Percentiles rank a stretch among this genome's conserved stretches.
These are phyloP conservation scores for Cerastis rubricosa DNA, from an alignment of 2,888 invertebrate species.

Conservation along the genomic window DNA sequence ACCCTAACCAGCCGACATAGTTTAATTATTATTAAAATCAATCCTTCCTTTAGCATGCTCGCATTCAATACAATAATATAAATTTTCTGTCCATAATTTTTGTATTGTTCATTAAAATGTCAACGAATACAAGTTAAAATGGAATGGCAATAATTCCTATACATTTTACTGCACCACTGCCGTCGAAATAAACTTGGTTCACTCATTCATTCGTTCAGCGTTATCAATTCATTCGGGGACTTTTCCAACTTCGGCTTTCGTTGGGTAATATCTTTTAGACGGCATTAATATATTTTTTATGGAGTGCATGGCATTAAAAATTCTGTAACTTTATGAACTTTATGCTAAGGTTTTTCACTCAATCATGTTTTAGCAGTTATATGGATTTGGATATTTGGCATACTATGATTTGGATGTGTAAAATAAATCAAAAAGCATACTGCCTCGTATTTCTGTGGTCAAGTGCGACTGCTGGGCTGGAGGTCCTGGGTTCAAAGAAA, in stretches of 20 bases:
- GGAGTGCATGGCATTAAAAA: constrained; percentile 5
- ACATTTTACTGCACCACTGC: constrained; percentile 32
- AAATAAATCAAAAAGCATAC: too few species aligned
- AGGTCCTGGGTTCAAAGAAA: background rate
- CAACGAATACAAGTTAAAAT: constrained; percentile 34
- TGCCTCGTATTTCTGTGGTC: too few species aligned
- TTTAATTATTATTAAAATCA: constrained; percentile 3
- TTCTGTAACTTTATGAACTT: background rate
- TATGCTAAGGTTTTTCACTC: background rate
- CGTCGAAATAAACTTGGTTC: constrained; percentile 53
- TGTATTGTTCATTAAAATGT: constrained; percentile 41
- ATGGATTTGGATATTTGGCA: background rate
- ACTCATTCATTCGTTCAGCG: constrained; percentile 47
- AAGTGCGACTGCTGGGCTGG: background rate
- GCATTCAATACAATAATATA: constrained; percentile 31
- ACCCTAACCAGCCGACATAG: too few species aligned
- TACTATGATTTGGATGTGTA: background rate
- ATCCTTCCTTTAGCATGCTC: background rate
- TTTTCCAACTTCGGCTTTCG: constrained; percentile 24
- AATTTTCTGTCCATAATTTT: constrained; percentile 26
- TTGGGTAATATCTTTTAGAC: constrained; percentile 27
- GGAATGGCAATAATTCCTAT: constrained; percentile 37
- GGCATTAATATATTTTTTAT: constrained; percentile 32
- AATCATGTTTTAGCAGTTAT: background rate
- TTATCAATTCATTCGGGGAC: constrained; percentile 59